phyloP scores from a whole-genome alignment of 53 echinoderm and acorn worm genomes.

The Henricia sp. region DNA sequence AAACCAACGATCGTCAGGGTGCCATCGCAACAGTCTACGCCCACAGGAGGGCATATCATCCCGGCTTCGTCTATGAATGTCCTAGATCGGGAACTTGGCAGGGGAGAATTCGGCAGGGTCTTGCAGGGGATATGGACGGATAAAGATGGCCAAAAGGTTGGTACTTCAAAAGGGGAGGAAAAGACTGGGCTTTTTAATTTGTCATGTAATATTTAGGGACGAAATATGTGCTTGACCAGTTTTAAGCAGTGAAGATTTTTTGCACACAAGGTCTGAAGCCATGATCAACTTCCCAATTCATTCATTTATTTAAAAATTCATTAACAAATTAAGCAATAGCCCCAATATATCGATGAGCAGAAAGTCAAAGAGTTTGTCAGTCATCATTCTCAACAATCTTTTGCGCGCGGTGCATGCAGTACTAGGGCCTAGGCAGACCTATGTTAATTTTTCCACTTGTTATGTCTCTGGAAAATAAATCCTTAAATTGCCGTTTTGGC shows the following conservation, averaged over 20 bases:
- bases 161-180: neutral
- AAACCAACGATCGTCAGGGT: constrained; percentile 69
- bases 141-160: constrained; percentile 85
- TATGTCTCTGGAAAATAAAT: too few species aligned
- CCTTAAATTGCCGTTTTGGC: too few species aligned
- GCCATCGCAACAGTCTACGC: constrained; percentile 32
- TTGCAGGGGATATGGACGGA: constrained; percentile 99
- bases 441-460: too few species aligned
- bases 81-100: constrained; percentile 89
- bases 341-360: too few species aligned
- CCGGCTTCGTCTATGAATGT: constrained; percentile 85
- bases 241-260: neutral
- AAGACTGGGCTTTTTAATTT: neutral
- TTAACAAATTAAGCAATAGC: too few species aligned
- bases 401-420: too few species aligned
- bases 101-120: constrained; percentile 97
- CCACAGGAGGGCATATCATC: constrained; percentile 94
- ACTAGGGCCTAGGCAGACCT: too few species aligned
- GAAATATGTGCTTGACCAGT: neutral
- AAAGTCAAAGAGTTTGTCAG: too few species aligned
- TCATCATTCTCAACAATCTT: too few species aligned
- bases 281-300: too few species aligned
- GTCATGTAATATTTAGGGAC: neutral
- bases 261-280: too few species aligned
- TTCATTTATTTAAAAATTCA: too few species aligned